Conservation (phyloP, 2,797 vertebrate species). For the Hirundo rustica region DNA sequence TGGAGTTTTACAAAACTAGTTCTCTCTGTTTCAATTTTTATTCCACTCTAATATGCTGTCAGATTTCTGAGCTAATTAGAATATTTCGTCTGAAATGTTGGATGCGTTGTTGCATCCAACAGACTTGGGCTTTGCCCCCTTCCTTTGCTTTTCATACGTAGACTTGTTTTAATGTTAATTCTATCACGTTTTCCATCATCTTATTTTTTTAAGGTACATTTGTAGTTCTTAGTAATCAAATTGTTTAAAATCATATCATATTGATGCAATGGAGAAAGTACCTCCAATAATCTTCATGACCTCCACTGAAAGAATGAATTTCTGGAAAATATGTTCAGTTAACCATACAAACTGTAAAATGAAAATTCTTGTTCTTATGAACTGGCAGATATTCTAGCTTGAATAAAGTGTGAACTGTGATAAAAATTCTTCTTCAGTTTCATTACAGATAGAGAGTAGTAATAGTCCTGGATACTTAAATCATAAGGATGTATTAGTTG, state of each 20-base stretch:
- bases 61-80: neutral
- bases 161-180: neutral
- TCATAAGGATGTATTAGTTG: neutral
- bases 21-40: neutral
- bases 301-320: neutral
- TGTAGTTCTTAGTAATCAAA: neutral
- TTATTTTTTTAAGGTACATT: neutral
- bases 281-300: neutral
- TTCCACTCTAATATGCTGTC: neutral
- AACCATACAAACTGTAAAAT: neutral
- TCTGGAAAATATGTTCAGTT: neutral
- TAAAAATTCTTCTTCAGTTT: neutral
- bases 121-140: neutral
- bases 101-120: neutral
- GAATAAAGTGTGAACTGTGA: neutral
- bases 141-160: neutral
- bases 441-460: neutral
- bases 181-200: neutral
- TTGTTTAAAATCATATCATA: fast-evolving
- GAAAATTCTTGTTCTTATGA: neutral
- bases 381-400: neutral
- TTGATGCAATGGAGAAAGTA: neutral
- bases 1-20: neutral
- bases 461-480: neutral
- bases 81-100: neutral